These are phyloP conservation scores for Leontocebus nigricollis DNA, from an alignment of 2,797 vertebrate species.

Conservation along the genomic window DNA sequence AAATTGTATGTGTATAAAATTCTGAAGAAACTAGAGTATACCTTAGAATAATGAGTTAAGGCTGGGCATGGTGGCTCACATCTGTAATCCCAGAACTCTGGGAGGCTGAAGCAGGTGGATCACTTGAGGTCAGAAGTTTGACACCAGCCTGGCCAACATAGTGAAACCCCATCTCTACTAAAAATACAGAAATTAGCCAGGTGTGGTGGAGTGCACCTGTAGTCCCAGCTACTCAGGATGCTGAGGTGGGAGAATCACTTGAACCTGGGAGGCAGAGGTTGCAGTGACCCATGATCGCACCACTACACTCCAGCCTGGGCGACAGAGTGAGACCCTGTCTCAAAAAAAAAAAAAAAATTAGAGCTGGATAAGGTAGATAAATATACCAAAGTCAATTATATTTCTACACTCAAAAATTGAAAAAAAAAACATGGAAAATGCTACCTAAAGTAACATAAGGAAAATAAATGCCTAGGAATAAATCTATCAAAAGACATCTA, in stretches of 20 bases:
- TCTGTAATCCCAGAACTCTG: not conserved
- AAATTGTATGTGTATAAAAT: not conserved
- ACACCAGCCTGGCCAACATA: not conserved
- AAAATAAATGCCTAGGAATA: not conserved
- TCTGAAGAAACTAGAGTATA: not conserved
- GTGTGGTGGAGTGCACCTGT: not conserved
- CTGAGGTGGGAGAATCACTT: not conserved
- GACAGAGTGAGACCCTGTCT: not conserved
- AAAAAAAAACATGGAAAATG: not conserved
- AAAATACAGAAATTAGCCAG: not conserved
- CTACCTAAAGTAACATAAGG: not conserved
- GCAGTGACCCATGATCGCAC: rapidly evolving
- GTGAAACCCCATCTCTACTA: not conserved
- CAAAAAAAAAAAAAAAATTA: not conserved
- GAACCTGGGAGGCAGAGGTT: not conserved
- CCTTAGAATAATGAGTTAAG: not conserved
- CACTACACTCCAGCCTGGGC: not conserved
- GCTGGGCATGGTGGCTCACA: not conserved
- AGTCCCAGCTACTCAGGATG: not conserved
- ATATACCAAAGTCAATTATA: not conserved
- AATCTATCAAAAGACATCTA: not conserved
- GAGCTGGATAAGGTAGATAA: not conserved
- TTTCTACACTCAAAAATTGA: conserved; percentile 6
- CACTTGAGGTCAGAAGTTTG: not conserved
- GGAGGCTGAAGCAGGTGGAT: not conserved